Percentiles rank a stretch among this genome's conserved stretches.
Evolutionary conservation across 2,797 vertebrate genomes (phyloP).

Genomic region (Rhynchotus rufescens): DNA sequence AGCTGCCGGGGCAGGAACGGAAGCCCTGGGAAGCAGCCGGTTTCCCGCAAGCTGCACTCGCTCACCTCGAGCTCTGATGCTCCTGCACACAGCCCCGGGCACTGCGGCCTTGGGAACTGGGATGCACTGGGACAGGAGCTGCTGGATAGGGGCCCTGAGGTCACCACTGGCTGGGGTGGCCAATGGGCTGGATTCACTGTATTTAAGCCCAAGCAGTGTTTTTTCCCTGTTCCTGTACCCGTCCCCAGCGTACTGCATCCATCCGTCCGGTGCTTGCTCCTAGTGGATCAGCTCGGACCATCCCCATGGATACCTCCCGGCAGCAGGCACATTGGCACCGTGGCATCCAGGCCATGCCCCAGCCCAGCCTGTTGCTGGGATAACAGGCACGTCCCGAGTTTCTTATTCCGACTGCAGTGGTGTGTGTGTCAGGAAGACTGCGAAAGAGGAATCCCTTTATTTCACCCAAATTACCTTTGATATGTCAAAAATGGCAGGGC

Average conservation of each 20-base stretch:
- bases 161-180: rapidly evolving
- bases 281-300: not conserved
- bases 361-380: not conserved
- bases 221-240: not conserved
- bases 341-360: too few relatives aligned
- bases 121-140: not conserved
- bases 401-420: rapidly evolving
- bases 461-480: rapidly evolving
- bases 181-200: not conserved
- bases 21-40: not conserved
- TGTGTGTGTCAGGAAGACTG: rapidly evolving
- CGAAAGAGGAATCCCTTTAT: not conserved
- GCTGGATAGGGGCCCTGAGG: rapidly evolving
- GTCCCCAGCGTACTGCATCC: not conserved
- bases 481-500: not conserved
- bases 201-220: not conserved
- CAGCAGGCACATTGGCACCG: too few relatives aligned
- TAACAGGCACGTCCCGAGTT: rapidly evolving
- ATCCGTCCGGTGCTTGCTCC: not conserved
- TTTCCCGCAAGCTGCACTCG: not conserved
- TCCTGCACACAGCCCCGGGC: not conserved
- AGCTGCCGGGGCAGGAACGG: rapidly evolving
- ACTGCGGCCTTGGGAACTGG: rapidly evolving
- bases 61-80: not conserved
- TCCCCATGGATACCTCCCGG: too few relatives aligned